Conservation (phyloP, 2,797 vertebrate genomes). For the Cossypha polioptera region DNA sequence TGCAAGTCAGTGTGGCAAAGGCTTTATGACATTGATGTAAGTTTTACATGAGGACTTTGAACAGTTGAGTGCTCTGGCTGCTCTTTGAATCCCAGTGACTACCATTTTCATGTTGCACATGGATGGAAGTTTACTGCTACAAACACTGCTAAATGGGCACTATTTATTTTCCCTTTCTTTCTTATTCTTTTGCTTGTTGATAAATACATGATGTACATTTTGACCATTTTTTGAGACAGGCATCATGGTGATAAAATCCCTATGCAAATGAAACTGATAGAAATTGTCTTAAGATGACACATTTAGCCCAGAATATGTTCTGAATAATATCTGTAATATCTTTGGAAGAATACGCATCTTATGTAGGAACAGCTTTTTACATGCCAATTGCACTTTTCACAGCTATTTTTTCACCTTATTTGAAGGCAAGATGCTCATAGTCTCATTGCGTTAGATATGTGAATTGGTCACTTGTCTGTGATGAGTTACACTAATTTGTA, state of each 20-base stretch:
- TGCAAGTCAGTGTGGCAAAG: not conserved
- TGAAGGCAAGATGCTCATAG: not conserved
- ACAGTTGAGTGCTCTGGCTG: not conserved
- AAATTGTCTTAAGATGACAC: not conserved
- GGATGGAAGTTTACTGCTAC: not conserved
- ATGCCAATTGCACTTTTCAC: not conserved
- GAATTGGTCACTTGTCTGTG: not conserved
- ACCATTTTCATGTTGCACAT: not conserved
- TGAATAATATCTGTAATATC: not conserved
- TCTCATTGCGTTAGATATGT: not conserved
- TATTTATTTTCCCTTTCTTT: not conserved
- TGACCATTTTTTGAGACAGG: not conserved
- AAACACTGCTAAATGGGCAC: not conserved
- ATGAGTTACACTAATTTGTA: not conserved
- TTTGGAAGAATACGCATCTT: not conserved
- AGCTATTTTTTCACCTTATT: not conserved
- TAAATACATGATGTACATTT: not conserved
- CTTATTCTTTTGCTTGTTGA: not conserved
- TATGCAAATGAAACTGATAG: not conserved
- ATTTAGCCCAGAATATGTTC: not conserved
- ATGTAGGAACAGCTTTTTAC: not conserved
- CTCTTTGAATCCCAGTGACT: not conserved
- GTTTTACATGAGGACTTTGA: not conserved
- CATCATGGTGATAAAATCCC: not conserved
- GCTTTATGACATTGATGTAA: conserved; percentile 10